Base-by-base conservation (phyloP, 2,888 invertebrate species). In the Tipula unca region DNA sequence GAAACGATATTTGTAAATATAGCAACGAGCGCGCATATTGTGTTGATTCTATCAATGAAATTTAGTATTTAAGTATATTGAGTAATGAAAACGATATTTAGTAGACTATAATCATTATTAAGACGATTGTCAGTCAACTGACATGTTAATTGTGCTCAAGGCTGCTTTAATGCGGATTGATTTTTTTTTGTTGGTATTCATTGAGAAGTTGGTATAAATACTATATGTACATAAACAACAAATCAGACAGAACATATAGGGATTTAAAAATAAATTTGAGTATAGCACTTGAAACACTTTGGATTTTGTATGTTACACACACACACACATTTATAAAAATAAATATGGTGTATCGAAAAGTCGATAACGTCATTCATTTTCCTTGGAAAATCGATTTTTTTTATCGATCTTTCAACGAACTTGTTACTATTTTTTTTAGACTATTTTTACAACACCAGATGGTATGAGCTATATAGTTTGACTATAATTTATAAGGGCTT, bases 271-370 rank as follows among this genome's bases (percentile, higher is more conserved):
- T 69, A 69, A 25, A 69, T 69, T 69, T 69, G 69, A 69, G 69
- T 69, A 69, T n/a, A n/a, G n/a, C 69, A 69, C 69, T 69, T 69
- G 69, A 69, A 69, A 69, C 69, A 69, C 69, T 69, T 69, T 69
- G 25, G 69, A 69, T 69, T 17, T n/a, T n/a, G 48, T n/a, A 48
- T 69, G n/a, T 4, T 20, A 69, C n/a, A n/a, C n/a, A n/a, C n/a
- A n/a, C n/a, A n/a, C n/a, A n/a, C n/a, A n/a, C n/a, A n/a, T 20
- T 13, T 17, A 54, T 25, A 69, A 10, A 69, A 69, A 69, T 25
- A 69, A 69, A 69, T 17, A 69, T 69, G 25, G 69, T 69, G 25
- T 69, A 25, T 48, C 25, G 69, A 69, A 69, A 69, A 69, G 25
- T 4, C 3, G 69, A 69, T 69, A 20, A 69, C 69, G 69, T 69